Conservation (phyloP, 2,113 vertebrate species). For the Chaetorhynchus papuensis region DNA sequence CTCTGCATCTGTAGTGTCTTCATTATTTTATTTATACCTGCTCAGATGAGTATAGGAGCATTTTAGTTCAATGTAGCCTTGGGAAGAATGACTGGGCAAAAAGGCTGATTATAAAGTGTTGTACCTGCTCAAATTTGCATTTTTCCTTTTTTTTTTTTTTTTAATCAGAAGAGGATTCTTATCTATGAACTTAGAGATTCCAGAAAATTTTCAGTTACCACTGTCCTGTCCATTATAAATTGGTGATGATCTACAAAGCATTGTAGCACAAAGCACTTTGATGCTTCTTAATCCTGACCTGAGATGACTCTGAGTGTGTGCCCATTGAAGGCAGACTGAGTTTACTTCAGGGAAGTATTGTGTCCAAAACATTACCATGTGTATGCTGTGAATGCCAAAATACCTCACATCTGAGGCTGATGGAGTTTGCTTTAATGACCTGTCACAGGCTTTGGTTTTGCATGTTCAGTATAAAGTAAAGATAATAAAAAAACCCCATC, state of each 20-base stretch:
- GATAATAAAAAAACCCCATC: not conserved
- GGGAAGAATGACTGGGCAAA: not conserved
- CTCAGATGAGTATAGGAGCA: not conserved
- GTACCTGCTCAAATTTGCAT: not conserved
- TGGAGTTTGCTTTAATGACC: not conserved
- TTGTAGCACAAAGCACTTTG: not conserved
- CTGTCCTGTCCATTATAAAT: not conserved
- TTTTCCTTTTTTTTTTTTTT: not conserved
- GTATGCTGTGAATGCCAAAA: not conserved
- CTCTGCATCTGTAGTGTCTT: not conserved
- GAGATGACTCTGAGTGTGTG: not conserved
- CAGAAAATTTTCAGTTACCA: not conserved
- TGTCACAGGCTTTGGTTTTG: not conserved
- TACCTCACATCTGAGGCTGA: not conserved
- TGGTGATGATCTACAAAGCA: not conserved
- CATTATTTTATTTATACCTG: not conserved
- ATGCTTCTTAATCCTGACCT: not conserved
- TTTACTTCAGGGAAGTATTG: not conserved
- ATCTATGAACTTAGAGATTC: not conserved
- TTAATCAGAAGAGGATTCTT: not conserved
- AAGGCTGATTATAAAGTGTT: not conserved
- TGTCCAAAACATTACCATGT: not conserved
- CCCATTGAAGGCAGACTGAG: not conserved
- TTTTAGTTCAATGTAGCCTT: not conserved
- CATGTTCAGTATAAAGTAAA: not conserved